Conservation (phyloP, 2,888 invertebrate genomes). For the Apoderus coryli region DNA sequence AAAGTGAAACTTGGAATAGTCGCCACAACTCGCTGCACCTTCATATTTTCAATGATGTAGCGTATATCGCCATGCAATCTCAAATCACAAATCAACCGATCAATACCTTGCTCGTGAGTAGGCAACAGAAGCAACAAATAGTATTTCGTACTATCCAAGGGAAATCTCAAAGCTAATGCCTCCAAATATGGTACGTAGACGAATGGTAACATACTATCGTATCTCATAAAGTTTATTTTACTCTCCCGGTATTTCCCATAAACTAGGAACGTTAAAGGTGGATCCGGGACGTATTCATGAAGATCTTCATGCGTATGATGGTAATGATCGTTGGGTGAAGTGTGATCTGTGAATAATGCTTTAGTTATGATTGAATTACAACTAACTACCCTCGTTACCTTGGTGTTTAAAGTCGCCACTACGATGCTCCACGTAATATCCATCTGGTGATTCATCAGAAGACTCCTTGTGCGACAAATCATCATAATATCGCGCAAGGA, state of each 20-base stretch:
- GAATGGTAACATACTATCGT: constrained; percentile 63
- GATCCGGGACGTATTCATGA: constrained; percentile 19
- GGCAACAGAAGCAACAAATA: constrained; percentile 63
- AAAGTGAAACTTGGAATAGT: constrained; percentile 68
- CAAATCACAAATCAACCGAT: constrained; percentile 48
- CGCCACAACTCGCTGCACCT: constrained; percentile 57
- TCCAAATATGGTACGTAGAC: constrained; percentile 57
- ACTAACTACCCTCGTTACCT: too few relatives aligned
- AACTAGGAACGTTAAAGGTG: constrained; percentile 27
- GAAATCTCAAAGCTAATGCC: constrained; percentile 59
- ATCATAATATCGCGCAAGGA: constrained; percentile 29
- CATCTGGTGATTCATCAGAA: too few relatives aligned
- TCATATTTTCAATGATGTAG: constrained; percentile 50
- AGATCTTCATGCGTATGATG: constrained; percentile 8
- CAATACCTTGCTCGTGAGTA: constrained; percentile 41
- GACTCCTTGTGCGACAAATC: too few relatives aligned
- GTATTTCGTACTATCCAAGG: constrained; percentile 66
- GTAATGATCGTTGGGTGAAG: constrained; percentile 13
- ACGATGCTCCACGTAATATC: too few relatives aligned
- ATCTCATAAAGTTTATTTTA: constrained; percentile 54
- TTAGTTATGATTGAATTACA: too few relatives aligned
- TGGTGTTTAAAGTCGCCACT: too few relatives aligned
- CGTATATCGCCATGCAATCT: constrained; percentile 46
- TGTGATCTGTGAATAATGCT: too few relatives aligned
- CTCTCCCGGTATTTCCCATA: constrained; percentile 35